phyloP scores from a whole-genome alignment of 2,797 vertebrate genomes.

The Xenopus petersii region DNA sequence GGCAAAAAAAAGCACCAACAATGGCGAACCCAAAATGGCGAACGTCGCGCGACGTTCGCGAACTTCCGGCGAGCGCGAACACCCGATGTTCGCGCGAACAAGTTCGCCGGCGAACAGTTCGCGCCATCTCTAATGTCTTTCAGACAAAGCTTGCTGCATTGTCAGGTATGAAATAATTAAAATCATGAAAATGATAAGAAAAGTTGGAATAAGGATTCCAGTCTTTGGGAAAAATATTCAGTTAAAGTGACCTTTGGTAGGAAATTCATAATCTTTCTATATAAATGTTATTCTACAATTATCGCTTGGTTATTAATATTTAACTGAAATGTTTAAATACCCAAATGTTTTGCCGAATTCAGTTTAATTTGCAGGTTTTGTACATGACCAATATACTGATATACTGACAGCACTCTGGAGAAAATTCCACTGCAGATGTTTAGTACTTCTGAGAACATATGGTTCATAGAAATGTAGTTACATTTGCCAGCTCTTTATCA shows the following conservation, averaged over 20 bases:
- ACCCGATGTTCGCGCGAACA: too few species aligned
- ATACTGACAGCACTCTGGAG: constrained; percentile 28
- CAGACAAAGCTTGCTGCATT: background rate
- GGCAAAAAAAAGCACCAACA: too few species aligned
- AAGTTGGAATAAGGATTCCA: constrained; percentile 13
- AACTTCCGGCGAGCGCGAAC: too few species aligned
- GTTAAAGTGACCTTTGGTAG: constrained; percentile 2
- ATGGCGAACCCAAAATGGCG: too few species aligned
- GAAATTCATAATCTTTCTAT: background rate
- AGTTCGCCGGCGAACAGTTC: too few species aligned
- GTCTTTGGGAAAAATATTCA: constrained; percentile 2
- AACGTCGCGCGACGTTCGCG: too few species aligned
- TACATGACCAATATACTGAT: constrained; percentile 18
- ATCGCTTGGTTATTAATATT: background rate
- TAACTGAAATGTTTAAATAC: constrained; percentile 5
- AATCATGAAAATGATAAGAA: background rate
- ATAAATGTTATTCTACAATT: constrained; percentile 4
- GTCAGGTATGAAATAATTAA: constrained; percentile 22
- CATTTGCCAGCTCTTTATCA: constrained; percentile 25
- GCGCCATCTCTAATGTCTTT: too few species aligned
- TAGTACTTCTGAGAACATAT: constrained; percentile 33
- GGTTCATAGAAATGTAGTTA: constrained; percentile 17
- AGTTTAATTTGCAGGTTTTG: constrained; percentile 12
- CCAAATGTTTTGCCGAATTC: constrained; percentile 12
- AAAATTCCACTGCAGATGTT: constrained; percentile 26